Base-by-base conservation (phyloP, 2,113 vertebrate species). In the Morone saxatilis region DNA sequence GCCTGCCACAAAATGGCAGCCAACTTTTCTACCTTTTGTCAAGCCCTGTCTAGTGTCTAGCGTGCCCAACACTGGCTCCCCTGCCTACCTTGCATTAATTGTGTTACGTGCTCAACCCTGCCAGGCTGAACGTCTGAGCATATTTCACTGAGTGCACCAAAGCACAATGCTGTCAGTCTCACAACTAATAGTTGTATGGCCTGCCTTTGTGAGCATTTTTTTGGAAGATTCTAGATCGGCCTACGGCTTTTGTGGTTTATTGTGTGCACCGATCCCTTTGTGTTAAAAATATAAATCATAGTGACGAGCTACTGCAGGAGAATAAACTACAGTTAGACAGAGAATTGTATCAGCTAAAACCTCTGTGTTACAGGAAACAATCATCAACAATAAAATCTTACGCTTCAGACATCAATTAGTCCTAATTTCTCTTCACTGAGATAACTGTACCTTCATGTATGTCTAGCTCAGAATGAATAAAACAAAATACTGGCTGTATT, bases 161-260 rank as follows among this genome's bases (percentile, higher is more conserved):
- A 83, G 73, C 88, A 86, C 85, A 88, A 43, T 54, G 90, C 90
- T 91, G 91, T 88, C 86, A 86, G 62, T 76, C 65, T 84, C 54
- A 36, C 68, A 63, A 7, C 66, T 53, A 71, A 79, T 38, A 65
- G 83, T 90, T 85, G 60, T 40, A 89, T 78, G 65, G 25, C 50
- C 22, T 54, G 71, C 56, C 25, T 70, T 74, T 72, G 51, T 82
- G 48, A 51, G 56, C 36, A n/a, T 51, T 66, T 74, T 75, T 50
- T 53, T 63, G n/a, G 50, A 43, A 40, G 31, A 76, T 76, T 63
- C 40, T 51, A 20, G 5, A 51, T 54, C 17, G 16, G 72, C 67
- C 43, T 54, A 56, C 8, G 72, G 57, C 51, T 60, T 77, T 65
- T 63, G 14, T 20, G 13, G 31, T 71, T 80, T 57, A 68, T 71